phyloP scores from a whole-genome alignment of 2,797 vertebrate species.

The Schizothorax lantsangensis region DNA sequence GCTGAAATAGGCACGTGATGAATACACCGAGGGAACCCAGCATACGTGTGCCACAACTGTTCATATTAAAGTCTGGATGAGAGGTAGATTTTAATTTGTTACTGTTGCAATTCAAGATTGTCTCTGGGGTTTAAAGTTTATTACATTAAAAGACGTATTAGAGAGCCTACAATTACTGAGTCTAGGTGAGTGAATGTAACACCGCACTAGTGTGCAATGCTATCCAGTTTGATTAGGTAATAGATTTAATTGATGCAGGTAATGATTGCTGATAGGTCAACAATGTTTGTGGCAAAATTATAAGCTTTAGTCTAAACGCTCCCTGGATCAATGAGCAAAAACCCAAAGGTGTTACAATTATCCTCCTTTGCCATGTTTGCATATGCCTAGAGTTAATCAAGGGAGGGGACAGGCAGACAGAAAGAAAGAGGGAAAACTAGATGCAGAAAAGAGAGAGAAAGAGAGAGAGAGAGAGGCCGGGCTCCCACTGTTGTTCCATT shows the following conservation, averaged over 20 bases:
- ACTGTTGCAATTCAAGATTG: conserved; percentile 5
- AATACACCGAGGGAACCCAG: conserved; percentile 3
- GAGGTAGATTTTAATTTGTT: conserved; percentile 5
- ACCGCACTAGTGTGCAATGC: background rate
- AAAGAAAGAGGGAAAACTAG: background rate
- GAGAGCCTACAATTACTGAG: background rate
- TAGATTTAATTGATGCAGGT: background rate
- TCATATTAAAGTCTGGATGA: conserved; percentile 23
- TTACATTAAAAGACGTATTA: background rate
- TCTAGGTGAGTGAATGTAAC: background rate
- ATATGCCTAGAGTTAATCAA: background rate
- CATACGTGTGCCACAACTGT: conserved; percentile 1
- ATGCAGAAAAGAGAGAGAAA: background rate
- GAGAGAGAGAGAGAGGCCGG: conserved; percentile 27
- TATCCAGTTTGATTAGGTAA: background rate
- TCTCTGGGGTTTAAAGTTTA: conserved; percentile 19
- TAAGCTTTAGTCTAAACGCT: background rate
- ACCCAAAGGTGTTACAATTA: conserved; percentile 2
- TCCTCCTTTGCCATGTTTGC: background rate
- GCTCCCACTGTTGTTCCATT: conserved; percentile 46
- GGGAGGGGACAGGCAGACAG: background rate
- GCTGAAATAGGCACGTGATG: background rate
- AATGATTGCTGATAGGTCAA: background rate
- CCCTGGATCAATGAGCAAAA: background rate
- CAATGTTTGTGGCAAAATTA: background rate